Evolutionary conservation across 2,888 invertebrate species (phyloP).

Genomic region (Macrophya alboannulata): DNA sequence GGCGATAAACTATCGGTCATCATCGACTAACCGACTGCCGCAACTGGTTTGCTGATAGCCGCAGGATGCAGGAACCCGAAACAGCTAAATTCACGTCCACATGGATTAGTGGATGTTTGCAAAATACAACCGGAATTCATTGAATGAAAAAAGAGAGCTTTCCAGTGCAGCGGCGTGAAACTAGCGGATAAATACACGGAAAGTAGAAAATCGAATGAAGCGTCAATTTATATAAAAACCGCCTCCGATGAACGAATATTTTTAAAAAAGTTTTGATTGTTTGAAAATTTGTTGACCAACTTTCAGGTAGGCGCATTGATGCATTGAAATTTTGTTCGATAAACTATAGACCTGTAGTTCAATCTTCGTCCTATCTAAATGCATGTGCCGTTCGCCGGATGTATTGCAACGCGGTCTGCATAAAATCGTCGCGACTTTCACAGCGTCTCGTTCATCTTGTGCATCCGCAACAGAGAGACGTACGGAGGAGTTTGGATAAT

Average conservation of each 20-base stretch:
- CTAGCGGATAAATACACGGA: not conserved
- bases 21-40: not conserved
- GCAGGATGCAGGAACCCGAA: not conserved
- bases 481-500: constrained; percentile 32
- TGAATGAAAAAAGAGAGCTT: not conserved
- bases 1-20: not conserved
- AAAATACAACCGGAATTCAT: not conserved
- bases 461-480: constrained; percentile 7
- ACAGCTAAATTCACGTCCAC: not conserved
- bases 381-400: not conserved
- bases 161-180: not conserved
- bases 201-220: not conserved
- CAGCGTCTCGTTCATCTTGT: constrained; percentile 28
- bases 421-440: constrained; percentile 25
- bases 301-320: not conserved
- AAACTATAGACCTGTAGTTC: not conserved
- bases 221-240: not conserved
- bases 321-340: not conserved
- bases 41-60: constrained; percentile 22
- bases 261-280: not conserved
- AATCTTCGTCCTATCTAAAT: constrained; percentile 5
- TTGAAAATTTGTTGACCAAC: not conserved
- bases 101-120: not conserved
- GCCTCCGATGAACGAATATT: not conserved
- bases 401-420: constrained; percentile 17